These are phyloP conservation scores for Zele albiditarsus DNA, from an alignment of 2,888 invertebrate species.

Conservation along the genomic window DNA sequence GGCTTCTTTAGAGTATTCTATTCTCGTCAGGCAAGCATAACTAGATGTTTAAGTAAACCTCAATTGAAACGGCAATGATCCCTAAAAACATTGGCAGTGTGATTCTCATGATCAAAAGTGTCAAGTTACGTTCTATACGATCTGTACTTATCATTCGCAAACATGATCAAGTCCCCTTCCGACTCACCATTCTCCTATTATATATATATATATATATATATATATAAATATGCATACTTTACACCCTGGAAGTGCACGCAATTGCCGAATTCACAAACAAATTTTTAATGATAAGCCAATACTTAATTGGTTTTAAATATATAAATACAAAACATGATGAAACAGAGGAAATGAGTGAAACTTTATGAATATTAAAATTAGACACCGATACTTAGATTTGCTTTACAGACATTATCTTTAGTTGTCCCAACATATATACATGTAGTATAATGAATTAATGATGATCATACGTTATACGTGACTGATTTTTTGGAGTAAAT, in stretches of 20 bases:
- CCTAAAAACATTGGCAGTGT: neutral
- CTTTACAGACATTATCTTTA: slow-evolving; percentile 47
- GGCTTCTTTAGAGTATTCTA: slow-evolving; percentile 10
- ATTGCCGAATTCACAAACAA: slow-evolving; percentile 14
- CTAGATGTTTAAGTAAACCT: neutral
- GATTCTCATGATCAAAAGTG: neutral
- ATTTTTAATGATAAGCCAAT: slow-evolving; percentile 24
- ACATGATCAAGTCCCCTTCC: slow-evolving; percentile 15
- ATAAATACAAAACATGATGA: slow-evolving; percentile 9
- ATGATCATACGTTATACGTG: slow-evolving; percentile 32
- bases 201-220: slow-evolving; percentile 39
- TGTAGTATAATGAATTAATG: slow-evolving; percentile 34
- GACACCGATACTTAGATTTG: slow-evolving; percentile 49
- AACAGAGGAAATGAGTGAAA: slow-evolving; percentile 39
- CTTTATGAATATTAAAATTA: slow-evolving; percentile 38
- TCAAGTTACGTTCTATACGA: neutral
- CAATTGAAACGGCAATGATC: slow-evolving; percentile 1
- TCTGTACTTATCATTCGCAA: slow-evolving; percentile 30
- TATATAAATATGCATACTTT: slow-evolving; percentile 37
- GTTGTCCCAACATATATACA: slow-evolving; percentile 16
- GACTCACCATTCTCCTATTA: neutral
- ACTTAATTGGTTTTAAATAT: slow-evolving; percentile 24
- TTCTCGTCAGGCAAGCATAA: slow-evolving; percentile 15
- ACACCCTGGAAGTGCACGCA: slow-evolving; percentile 4
- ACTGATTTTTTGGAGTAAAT: slow-evolving; percentile 45